Evolutionary conservation across 2,113 vertebrate species (phyloP), one percentile per base, ranked within the genome.

Genomic region (Romanogobio albipinnatus): DNA sequence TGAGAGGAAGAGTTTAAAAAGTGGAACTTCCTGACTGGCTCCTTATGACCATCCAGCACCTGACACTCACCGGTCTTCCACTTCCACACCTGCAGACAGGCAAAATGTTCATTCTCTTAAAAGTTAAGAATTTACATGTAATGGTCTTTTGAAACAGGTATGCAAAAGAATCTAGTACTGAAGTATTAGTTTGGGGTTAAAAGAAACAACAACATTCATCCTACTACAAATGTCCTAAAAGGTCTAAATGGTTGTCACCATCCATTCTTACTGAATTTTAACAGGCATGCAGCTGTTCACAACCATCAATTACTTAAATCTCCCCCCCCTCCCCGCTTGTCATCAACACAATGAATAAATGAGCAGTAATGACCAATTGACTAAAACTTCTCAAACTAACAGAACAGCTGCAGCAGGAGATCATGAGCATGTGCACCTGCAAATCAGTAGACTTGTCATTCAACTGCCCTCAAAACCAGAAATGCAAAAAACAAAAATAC

Each of bases 21-120:
- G 43, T 89, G 93, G 47, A 99, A 99, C 89, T 95, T 93, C 91
- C 96, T 94, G 90, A 99, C 95, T 74, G 96, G 90, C 92, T 99
- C 98, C 80, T 89, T 95, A 89, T 99, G 98, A 13, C 95, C 97
- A 92, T 92, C 89, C 76, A 99, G 92, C 45, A 94, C 90, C 76
- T 92, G 17, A 86, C 88, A 95, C 74, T 96, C 88, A 0, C 84
- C 93, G 22, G 95, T 94, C 1, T 90, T 94, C 98, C 97, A 98
- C 84, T 92, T 94, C 97, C 98, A 99, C 49, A 98, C 94, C 98
- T 99, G 84, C 47, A 89, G 76, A 71, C 66, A 71, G 1, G 84
- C 29, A 26, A 56, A 39, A 76, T 11, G 36, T n/a, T 70, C 2
- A 49, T 13, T 11, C 43, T 74, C 43, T 66, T 14, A 66, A 29